A percentile compares a stretch with the other conserved stretches of the same genome.
Evolutionary conservation across 2,888 invertebrate genomes (phyloP).

Genomic region (Pyrrhosoma nymphula): DNA sequence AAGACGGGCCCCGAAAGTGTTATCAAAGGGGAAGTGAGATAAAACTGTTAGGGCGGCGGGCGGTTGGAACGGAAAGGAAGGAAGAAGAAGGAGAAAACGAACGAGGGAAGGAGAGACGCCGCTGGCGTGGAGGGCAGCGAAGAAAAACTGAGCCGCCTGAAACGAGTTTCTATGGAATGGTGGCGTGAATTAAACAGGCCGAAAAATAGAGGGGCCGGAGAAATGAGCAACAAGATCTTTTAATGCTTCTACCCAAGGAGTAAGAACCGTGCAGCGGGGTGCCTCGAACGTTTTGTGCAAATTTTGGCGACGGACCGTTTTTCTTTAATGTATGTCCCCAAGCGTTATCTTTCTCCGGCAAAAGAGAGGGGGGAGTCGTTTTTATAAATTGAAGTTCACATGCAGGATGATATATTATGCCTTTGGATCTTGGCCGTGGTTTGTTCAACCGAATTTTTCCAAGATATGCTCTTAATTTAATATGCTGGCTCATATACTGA

Average conservation of each 20-base stretch:
- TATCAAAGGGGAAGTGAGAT: conserved; percentile 19
- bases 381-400: too few species aligned
- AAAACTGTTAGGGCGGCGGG: background rate
- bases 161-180: background rate
- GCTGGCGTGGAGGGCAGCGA: background rate
- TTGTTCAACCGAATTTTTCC: too few species aligned
- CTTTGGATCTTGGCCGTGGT: too few species aligned
- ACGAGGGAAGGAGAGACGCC: background rate
- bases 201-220: background rate
- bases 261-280: background rate
- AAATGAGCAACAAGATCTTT: background rate
- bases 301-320: background rate
- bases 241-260: background rate
- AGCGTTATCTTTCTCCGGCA: background rate
- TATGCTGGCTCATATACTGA: too few species aligned
- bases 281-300: background rate
- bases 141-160: background rate
- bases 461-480: too few species aligned
- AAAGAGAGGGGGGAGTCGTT: too few species aligned
- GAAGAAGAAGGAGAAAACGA: background rate
- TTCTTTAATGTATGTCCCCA: background rate
- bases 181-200: background rate
- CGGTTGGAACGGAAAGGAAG: too few species aligned
- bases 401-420: too few species aligned
- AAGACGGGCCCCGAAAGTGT: background rate